These are phyloP conservation scores for Drosophila pandora DNA, from an alignment of 1,140 invertebrate species.

Conservation along the genomic window DNA sequence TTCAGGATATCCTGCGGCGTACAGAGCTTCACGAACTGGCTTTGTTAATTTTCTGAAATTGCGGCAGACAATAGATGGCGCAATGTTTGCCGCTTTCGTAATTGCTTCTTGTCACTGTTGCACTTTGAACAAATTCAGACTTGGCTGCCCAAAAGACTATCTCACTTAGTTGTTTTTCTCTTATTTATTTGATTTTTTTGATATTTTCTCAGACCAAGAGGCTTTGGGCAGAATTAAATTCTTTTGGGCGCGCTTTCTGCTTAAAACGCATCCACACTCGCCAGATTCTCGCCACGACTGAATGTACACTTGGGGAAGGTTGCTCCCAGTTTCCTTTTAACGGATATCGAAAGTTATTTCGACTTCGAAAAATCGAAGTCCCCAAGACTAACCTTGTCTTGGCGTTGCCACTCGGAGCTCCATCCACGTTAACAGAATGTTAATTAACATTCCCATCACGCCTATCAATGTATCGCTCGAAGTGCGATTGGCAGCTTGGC, in stretches of 20 bases:
- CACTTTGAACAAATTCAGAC: conserved; percentile 10
- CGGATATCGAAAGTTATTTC: background rate
- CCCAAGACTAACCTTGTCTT: background rate
- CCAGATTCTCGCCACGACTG: conserved; percentile 69
- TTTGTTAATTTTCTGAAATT: conserved; percentile 40
- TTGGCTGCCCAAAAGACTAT: background rate
- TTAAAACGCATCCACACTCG: conserved; percentile 67
- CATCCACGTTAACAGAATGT: background rate
- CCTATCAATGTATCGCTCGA: conserved; percentile 7
- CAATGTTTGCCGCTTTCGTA: background rate
- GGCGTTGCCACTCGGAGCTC: conserved; percentile 9
- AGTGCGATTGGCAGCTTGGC: background rate
- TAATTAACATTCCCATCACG: background rate
- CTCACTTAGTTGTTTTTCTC: conserved; percentile 24
- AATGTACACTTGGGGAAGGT: conserved; percentile 27
- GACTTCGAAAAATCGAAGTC: too few species aligned
- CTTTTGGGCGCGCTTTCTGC: conserved; percentile 40
- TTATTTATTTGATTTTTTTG: conserved; percentile 3
- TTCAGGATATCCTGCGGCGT: conserved; percentile 57
- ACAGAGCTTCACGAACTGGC: conserved; percentile 54
- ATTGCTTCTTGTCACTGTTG: background rate
- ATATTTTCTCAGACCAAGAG: conserved; percentile 13
- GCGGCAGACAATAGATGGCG: background rate
- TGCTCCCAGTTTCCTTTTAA: conserved; percentile 9
- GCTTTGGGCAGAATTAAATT: conserved; percentile 31